Percentiles rank a stretch among this genome's conserved stretches.
Conservation (phyloP, 92 coral and sea anemone genomes). For the Zoanthus sociatus region DNA sequence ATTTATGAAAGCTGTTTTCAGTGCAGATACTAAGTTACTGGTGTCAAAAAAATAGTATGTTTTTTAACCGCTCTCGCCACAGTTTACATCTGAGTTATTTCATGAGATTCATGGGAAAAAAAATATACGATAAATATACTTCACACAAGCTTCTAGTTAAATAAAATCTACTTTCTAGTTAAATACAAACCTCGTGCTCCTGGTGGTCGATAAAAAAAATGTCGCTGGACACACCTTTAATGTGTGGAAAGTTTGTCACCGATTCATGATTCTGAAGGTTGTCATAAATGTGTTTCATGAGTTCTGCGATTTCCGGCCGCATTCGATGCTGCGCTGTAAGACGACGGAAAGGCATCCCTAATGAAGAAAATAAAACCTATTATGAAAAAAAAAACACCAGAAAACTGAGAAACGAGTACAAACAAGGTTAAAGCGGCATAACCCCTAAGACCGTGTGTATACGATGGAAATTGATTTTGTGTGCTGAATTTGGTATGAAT, state of each 20-base stretch:
- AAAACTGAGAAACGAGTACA: neutral
- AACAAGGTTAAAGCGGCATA: neutral
- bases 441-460: too few species aligned
- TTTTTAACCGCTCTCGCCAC: too few species aligned
- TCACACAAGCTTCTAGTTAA: too few species aligned
- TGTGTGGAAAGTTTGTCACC: constrained; percentile 72
- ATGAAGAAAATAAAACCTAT: neutral
- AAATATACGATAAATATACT: too few species aligned
- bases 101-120: too few species aligned
- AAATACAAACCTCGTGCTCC: constrained; percentile 70
- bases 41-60: too few species aligned
- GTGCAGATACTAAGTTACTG: too few species aligned
- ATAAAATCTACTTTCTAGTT: too few species aligned
- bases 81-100: too few species aligned
- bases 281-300: constrained; percentile 52
- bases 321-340: constrained; percentile 88
- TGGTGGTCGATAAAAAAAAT: constrained; percentile 84
- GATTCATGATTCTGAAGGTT: constrained; percentile 85
- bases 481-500: too few species aligned
- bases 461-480: too few species aligned
- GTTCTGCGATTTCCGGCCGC: constrained; percentile 95
- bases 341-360: constrained; percentile 80
- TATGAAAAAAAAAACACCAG: neutral
- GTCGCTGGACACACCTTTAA: constrained; percentile 81
- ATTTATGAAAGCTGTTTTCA: too few species aligned